phyloP scores from a whole-genome alignment of 1,140 invertebrate species.

The Rhopalosiphum maidis region DNA sequence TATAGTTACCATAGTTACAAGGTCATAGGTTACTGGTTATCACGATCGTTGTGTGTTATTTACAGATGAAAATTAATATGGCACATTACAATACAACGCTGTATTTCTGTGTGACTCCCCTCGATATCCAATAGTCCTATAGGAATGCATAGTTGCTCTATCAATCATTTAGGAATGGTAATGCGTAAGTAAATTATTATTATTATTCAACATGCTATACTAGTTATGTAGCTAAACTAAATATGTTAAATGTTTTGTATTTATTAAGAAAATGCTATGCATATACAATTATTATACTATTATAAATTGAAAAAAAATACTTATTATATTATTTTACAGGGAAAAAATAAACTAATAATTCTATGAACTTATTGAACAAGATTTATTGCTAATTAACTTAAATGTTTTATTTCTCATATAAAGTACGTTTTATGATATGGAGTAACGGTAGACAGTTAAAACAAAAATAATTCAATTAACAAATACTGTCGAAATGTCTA shows the following conservation, averaged over 20 bases:
- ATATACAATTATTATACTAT: neutral
- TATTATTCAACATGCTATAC: neutral
- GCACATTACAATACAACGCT: neutral
- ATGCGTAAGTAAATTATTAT: neutral
- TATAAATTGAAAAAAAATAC: neutral
- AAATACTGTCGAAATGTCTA: neutral
- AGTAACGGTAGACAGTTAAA: too few relatives aligned
- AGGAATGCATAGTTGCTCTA: neutral
- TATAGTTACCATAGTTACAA: slow-evolving; percentile 11
- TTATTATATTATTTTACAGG: neutral
- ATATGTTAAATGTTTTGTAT: neutral
- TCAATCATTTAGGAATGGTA: neutral
- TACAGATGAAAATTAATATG: slow-evolving; percentile 34
- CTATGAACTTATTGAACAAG: neutral
- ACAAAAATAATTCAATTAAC: neutral
- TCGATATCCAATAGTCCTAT: neutral
- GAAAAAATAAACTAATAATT: neutral
- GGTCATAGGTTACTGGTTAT: neutral
- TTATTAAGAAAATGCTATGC: neutral
- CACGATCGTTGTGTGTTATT: slow-evolving; percentile 1
- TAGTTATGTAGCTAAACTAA: neutral
- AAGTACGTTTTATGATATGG: too few relatives aligned
- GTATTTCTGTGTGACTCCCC: neutral
- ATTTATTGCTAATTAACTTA: neutral
- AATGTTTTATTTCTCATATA: too few relatives aligned